Base-by-base conservation (phyloP, 1,140 invertebrate species). In the Drosophila rhopaloa region DNA sequence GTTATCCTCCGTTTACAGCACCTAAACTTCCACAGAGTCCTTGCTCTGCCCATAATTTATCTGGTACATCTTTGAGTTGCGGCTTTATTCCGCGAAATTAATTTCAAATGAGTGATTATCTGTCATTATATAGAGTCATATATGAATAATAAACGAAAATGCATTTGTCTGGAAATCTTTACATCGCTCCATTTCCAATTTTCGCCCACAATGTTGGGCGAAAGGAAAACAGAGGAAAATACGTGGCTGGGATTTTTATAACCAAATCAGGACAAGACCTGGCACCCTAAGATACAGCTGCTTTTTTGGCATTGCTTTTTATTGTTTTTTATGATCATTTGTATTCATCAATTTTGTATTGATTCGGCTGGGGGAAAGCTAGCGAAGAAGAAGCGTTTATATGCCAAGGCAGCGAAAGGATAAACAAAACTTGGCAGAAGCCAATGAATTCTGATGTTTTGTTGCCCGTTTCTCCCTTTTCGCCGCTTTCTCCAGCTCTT, bases 281-380 rank as follows among this genome's bases (percentile, higher is more conserved):
- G 11, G 43, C 50, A 41, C 44, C 19, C 55, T 9, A 11, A 67
- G 38, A 65, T 78, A 72, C 62, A 75, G 77, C 72, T 70, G 78
- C 61, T 77, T 85, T 85, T 88, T 86, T 88, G 79, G 88, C 76
- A 91, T 81, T 86, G 80, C 58, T 80, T 90, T 90, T 90, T 90
- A 90, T 90, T 89, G 84, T 89, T 89, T 90, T 90, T 90, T 90
- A 90, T 90, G 86, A 88, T 86, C 86, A 90, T 90, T 86, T 86
- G 79, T 90, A 90, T 90, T 90, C 82, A 90, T 90, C 86, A 90
- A 90, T 91, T 83, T 86, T 78, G 86, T 86, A 86, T 86, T 90
- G 86, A 83, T 88, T 91, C 67, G 76, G 67, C 46, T 38, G 24
- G 56, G 56, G 47, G 32, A 19, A 37, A 29, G 14, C 41, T 19